Base-by-base conservation (phyloP, 2,797 vertebrate species). In the Hydrocynus forskahlii region DNA sequence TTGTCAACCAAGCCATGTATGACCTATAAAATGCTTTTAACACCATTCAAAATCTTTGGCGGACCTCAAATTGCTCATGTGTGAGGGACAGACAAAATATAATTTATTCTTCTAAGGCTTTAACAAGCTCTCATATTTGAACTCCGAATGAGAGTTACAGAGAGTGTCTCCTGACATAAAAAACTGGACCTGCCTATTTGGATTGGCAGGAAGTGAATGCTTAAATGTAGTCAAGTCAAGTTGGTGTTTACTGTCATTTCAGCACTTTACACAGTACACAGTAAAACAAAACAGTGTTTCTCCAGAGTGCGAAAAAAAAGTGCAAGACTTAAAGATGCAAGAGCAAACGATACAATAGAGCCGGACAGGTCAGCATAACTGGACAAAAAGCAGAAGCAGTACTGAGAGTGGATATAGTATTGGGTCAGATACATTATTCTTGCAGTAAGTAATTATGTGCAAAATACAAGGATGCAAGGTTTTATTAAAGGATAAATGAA, bases 21-120 rank as follows among this genome's bases (percentile, higher is more conserved):
- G 45, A 79, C 76, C 63, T 79, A 55, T 25, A 57, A 68, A 79
- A 74, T 67, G 75, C 69, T 73, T 78, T 79, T 79, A 63, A 62
- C 45, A 72, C 43, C 45, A 29, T 57, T 78, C 63, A 77, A 25
- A 77, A 67, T 68, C 76, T 70, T 69, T 45, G 35, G n/a, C 35
- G 23, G 38, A 59, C 76, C 76, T 78, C n/a, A 78, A 57, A 67
- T 64, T 70, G 25, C 54, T 66, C 43, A 50, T 7, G 16, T 45
- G 8, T 69, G 8, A 23, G 21, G 54, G 16, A 69, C 52, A 59
- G 50, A 70, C 66, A 69, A 78, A 70, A 59, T 78, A 59, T 59
- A 69, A 68, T 78, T 78, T 23, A 68, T 59, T 59, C n/a, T 60
- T n/a, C 54, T 12, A 12, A 66, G 62, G 17, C 40, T 52, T 76